Evolutionary conservation across 1,140 invertebrate genomes (phyloP), one percentile per base, ranked within the genome.

Genomic region (Spodoptera litura): DNA sequence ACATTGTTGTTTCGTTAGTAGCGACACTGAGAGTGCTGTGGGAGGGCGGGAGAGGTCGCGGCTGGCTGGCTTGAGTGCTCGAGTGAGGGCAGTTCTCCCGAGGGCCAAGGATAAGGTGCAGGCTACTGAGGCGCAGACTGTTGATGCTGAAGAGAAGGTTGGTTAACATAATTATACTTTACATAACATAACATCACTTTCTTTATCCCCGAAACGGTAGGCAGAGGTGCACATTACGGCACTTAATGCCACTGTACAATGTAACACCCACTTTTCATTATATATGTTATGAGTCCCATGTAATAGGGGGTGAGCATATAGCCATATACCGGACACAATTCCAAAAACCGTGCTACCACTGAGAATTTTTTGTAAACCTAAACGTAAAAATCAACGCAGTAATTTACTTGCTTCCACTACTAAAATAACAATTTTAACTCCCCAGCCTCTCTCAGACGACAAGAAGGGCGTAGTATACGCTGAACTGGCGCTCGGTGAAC

Each of bases 21-120:
- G 92, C 86, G 92, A 93, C 92, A 93, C 92, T n/a, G 92, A 93
- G 86, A 93, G 92, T 55, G 92, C 92, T 56, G 90, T 84, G 10
- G 92, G 86, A 3, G 82, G 88, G 0, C 79, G 83, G 12, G 84
- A 87, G 78, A 82, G 88, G 4, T 91, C 88, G 11, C 83, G 91
- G 5, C 80, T 92, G 31, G 87, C 88, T 1, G 85, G 81, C 11
- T 79, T 93, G 27, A 80, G 87, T 3, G 91, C 89, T 2, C 84
- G 91, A 4, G 82, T 93, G 81, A 74, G 90, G 0, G 88, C 88
- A 2, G 92, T 81, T 2, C 80, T 93, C 58, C 92, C 92, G 4
- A 56, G 84, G 0, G 88, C 84, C 1, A 83, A 87, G 62, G 91
- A 93, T 72, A 83, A 87, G 53, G 90, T 92, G 66, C 91, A 91